Evolutionary conservation across 2,888 invertebrate genomes (phyloP).

Genomic region (Mythimna lalbum): DNA sequence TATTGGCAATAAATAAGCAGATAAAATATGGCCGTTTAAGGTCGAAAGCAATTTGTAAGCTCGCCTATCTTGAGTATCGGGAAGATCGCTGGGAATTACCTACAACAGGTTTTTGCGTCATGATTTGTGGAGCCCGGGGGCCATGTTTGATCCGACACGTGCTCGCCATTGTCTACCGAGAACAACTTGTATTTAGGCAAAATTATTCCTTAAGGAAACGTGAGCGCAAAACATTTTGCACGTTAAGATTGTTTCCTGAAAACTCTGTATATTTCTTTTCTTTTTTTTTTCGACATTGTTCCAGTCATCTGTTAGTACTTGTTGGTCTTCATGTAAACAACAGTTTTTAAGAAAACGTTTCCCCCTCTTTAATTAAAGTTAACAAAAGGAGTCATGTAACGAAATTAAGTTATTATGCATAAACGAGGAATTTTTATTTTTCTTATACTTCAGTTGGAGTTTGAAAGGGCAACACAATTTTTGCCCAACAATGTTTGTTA

Average conservation of each 20-base stretch:
- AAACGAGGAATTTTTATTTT: not conserved
- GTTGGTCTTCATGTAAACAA: constrained; percentile 29
- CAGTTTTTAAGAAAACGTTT: constrained; percentile 22
- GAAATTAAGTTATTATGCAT: constrained; percentile 30
- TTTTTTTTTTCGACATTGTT: not conserved
- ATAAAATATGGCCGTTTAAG: constrained; percentile 87
- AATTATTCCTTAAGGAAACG: constrained; percentile 78
- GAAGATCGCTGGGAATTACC: constrained; percentile 85
- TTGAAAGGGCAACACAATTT: not conserved
- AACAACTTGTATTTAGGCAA: constrained; percentile 85
- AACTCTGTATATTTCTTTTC: constrained; percentile 18
- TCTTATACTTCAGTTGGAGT: not conserved
- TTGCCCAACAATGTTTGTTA: no score
- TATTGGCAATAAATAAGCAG: constrained; percentile 85
- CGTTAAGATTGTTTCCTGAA: constrained; percentile 42
- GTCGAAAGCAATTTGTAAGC: constrained; percentile 87
- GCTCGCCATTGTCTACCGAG: constrained; percentile 78
- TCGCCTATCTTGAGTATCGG: constrained; percentile 83
- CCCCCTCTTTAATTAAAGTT: constrained; percentile 4
- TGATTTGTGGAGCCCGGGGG: constrained; percentile 89
- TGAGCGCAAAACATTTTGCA: constrained; percentile 55
- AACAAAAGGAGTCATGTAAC: constrained; percentile 20
- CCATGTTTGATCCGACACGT: constrained; percentile 86
- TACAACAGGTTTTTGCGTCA: constrained; percentile 88
- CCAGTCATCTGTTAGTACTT: constrained; percentile 16